Percentiles rank a stretch among this genome's conserved stretches.
phyloP scores from a whole-genome alignment of 2,888 invertebrate genomes.

The Helleia helle region DNA sequence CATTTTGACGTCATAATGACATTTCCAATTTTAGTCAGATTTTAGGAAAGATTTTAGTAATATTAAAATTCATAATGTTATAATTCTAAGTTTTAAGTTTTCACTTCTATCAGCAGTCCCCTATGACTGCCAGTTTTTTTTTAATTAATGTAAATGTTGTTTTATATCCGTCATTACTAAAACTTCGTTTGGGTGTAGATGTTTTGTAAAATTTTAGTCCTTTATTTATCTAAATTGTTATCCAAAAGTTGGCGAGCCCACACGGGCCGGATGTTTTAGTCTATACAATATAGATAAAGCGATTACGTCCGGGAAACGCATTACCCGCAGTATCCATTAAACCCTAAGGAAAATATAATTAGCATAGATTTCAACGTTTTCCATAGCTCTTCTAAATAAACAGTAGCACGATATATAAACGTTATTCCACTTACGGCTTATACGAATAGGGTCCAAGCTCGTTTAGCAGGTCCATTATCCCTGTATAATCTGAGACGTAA shows the following conservation, averaged over 20 bases:
- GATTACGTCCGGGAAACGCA: slow-evolving; percentile 4
- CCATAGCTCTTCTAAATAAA: slow-evolving; percentile 8
- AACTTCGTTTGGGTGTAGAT: neutral
- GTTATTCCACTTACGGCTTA: neutral
- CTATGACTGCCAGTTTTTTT: too few relatives aligned
- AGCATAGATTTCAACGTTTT: slow-evolving; percentile 8
- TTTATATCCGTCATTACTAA: neutral
- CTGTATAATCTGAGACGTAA: slow-evolving; percentile 21
- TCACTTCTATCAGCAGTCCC: too few relatives aligned
- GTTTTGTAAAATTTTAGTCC: neutral
- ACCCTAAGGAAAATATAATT: slow-evolving; percentile 9
- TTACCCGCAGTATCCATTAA: slow-evolving; percentile 7
- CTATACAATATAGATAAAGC: slow-evolving; percentile 5
- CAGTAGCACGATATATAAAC: neutral
- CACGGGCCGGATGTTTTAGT: neutral
- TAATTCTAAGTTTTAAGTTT: too few relatives aligned
- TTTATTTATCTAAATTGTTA: slow-evolving; percentile 2
- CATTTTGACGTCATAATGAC: too few relatives aligned
- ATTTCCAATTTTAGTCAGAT: too few relatives aligned
- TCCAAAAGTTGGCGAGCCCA: neutral
- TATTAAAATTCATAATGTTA: too few relatives aligned
- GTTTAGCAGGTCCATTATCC: slow-evolving; percentile 16
- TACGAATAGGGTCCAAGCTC: neutral
- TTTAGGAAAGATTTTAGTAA: too few relatives aligned
- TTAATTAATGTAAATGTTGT: too few relatives aligned